Percentiles rank a stretch among this genome's conserved stretches.
Conservation (phyloP, 2,888 invertebrate species). For the Shargacucullia verbasci region DNA sequence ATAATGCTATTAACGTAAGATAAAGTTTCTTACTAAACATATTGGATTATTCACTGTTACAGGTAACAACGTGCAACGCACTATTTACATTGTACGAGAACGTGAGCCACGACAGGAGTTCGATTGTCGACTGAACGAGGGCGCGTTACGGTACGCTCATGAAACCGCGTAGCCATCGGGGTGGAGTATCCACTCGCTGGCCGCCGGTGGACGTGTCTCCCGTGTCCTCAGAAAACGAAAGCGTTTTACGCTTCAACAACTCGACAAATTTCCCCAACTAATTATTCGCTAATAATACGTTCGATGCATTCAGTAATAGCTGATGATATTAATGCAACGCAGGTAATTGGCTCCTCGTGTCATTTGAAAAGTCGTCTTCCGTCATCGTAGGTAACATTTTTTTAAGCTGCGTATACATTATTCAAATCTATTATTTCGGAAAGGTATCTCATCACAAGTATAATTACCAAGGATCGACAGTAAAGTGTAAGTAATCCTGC, state of each 20-base stretch:
- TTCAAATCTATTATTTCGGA: background rate
- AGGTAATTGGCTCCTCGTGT: conserved; percentile 70
- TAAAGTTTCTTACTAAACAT: conserved; percentile 76
- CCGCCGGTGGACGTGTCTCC: conserved; percentile 59
- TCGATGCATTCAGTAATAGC: conserved; percentile 72
- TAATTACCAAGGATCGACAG: background rate
- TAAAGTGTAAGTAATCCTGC: background rate
- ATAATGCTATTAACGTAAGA: conserved; percentile 68
- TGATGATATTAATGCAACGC: conserved; percentile 66
- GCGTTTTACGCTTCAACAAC: conserved; percentile 81
- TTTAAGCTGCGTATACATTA: conserved; percentile 35
- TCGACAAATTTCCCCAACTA: conserved; percentile 82
- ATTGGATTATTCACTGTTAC: conserved; percentile 66
- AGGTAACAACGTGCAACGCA: conserved; percentile 62
- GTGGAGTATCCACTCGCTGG: conserved; percentile 62
- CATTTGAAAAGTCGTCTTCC: conserved; percentile 72
- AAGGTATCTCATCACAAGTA: background rate
- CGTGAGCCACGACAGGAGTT: conserved; percentile 76
- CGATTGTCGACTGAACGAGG: conserved; percentile 76
- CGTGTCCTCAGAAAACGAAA: conserved; percentile 86
- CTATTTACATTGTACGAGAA: conserved; percentile 78
- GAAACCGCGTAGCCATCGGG: conserved; percentile 57
- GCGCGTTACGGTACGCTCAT: conserved; percentile 59
- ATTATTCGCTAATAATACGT: conserved; percentile 77
- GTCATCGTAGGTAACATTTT: conserved; percentile 58